A percentile compares a stretch with the other conserved stretches of the same genome.
Evolutionary conservation across 2,113 vertebrate species (phyloP).

Genomic region (Halichoeres trimaculatus): DNA sequence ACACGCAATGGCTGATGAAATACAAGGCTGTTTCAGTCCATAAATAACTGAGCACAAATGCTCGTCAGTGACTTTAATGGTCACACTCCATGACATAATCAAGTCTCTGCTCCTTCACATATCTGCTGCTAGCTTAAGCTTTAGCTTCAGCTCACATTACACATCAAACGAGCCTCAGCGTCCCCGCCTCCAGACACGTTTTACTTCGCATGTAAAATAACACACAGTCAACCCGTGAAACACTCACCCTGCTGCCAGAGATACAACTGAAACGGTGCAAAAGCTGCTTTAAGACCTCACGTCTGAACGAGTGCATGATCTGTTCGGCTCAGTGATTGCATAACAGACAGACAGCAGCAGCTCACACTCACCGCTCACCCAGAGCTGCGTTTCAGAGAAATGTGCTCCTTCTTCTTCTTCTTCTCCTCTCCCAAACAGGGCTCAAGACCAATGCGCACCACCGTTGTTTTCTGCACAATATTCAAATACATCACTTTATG

Average conservation of each 20-base stretch:
- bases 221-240: background rate
- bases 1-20: background rate
- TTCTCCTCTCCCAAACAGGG: background rate
- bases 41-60: too few relatives aligned
- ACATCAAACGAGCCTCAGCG: background rate
- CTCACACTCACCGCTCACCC: conserved; percentile 27
- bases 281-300: background rate
- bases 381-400: background rate
- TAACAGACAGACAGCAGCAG: background rate
- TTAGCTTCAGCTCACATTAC: background rate
- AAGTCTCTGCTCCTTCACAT: background rate
- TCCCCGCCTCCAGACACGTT: background rate
- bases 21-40: background rate
- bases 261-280: background rate
- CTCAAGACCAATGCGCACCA: background rate
- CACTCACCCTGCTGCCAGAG: conserved; percentile 23
- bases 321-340: background rate
- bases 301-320: background rate
- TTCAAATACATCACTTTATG: conserved; percentile 59
- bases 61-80: background rate
- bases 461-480: conserved; percentile 17
- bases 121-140: conserved; percentile 9
- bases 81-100: background rate
- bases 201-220: background rate
- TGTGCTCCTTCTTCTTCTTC: background rate